These are phyloP conservation scores for Uropetala carovei DNA, from an alignment of 2,888 invertebrate genomes.

Conservation along the genomic window DNA sequence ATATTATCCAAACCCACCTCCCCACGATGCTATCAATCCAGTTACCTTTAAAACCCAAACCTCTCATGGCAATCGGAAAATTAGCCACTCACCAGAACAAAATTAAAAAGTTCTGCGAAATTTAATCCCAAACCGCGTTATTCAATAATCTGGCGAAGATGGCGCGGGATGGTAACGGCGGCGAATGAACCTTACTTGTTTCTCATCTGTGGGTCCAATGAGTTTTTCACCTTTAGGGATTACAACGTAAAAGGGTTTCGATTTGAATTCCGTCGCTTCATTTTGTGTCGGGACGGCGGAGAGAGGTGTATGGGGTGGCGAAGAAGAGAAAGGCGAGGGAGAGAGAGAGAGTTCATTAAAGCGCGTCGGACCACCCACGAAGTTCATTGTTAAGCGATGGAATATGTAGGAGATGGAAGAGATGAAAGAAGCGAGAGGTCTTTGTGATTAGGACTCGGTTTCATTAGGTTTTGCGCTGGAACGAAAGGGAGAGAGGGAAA, in stretches of 20 bases:
- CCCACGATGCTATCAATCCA: too few species aligned
- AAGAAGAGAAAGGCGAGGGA: neutral
- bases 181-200: neutral
- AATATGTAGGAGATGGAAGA: slow-evolving; percentile 7
- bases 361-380: neutral
- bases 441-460: slow-evolving; percentile 1
- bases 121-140: too few species aligned
- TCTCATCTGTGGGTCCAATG: neutral
- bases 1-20: too few species aligned
- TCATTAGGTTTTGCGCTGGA: neutral
- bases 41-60: too few species aligned
- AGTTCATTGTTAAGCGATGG: slow-evolving; percentile 23
- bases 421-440: neutral
- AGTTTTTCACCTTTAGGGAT: slow-evolving; percentile 18
- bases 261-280: slow-evolving; percentile 23
- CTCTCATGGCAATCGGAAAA: too few species aligned
- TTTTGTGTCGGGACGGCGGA: neutral
- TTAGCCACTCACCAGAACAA: too few species aligned
- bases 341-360: slow-evolving; percentile 12
- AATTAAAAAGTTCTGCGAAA: too few species aligned
- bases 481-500: neutral
- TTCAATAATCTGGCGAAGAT: neutral
- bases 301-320: neutral
- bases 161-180: neutral
- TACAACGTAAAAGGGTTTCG: slow-evolving; percentile 8